Evolutionary conservation across 2,797 vertebrate genomes (phyloP).

Genomic region (Poeciliopsis turneri): DNA sequence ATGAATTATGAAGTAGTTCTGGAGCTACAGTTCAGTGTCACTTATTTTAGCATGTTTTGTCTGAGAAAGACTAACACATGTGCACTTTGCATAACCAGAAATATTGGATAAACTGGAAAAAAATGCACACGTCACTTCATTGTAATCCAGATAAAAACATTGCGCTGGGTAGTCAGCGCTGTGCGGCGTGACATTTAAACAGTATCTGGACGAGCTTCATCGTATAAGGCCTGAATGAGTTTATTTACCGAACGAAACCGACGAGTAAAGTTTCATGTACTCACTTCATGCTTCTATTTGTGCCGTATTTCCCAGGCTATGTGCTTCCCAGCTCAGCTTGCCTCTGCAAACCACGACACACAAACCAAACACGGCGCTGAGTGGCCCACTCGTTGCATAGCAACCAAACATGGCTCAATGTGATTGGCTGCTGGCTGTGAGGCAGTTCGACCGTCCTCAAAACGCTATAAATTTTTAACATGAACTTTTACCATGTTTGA

Average conservation of each 20-base stretch:
- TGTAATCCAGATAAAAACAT: not conserved
- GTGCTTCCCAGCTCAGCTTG: not conserved
- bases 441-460: not conserved
- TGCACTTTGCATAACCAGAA: not conserved
- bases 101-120: not conserved
- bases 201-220: not conserved
- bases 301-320: not conserved
- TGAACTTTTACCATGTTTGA: conserved; percentile 31
- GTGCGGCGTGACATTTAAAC: conserved; percentile 4
- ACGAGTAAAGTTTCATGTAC: not conserved
- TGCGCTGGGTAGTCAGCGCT: not conserved
- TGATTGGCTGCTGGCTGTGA: conserved; percentile 59
- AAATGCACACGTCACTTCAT: not conserved
- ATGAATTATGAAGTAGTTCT: not conserved
- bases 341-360: not conserved
- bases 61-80: not conserved
- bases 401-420: conserved; percentile 65
- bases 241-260: not conserved
- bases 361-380: conserved; percentile 49
- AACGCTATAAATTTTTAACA: not conserved
- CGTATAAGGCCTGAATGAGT: not conserved
- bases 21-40: not conserved
- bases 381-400: conserved; percentile 74
- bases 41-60: not conserved
- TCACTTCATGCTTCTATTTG: conserved; percentile 6